Evolutionary conservation across 2,888 invertebrate species (phyloP), one percentile per base, ranked within the genome.

Genomic region (Euplagia quadripunctaria): DNA sequence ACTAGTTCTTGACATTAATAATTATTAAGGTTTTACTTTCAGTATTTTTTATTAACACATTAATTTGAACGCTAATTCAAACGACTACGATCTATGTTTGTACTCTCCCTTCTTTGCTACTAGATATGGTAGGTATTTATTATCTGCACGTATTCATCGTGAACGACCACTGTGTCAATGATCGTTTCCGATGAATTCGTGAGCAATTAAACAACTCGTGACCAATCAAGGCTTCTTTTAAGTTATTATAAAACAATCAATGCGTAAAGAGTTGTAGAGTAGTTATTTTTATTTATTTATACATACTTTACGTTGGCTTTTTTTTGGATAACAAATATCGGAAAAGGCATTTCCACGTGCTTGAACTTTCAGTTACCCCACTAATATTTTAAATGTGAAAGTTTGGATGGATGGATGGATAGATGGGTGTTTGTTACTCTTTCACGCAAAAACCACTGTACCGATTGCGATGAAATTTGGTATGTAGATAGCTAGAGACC

Each of bases 121-220:
- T 41, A 64, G 9, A 20, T 49, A 14, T 66, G 43, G 65, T 66
- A 66, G 43, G 65, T 66, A 66, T 31, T 43, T 31, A 20, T 49
- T 49, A 31, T 20, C 14, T 43, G 49, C 65, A 65, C 49, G 7
- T 0, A 66, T 31, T 31, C 31, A 1, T 31, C 31, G 31, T 31
- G 2, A 31, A 31, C 31, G 31, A 31, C 2, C 31, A 31, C 2
- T 31, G 31, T 31, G 31, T 31, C 8, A 66, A 31, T 16, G 16
- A 69, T n/a, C 52, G 49, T 74, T 79, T 68, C 73, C 46, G 55
- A 11, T 46, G n/a, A 11, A 76, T 70, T 76, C 74, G 79, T 82
- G 81, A 79, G 76, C 74, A 72, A 76, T 79, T 78, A 69, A 72
- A 51, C 52, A 55, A 75, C 64, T 77, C 81, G 80, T 81, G 79